Evolutionary conservation across 2,888 invertebrate species (phyloP).

Genomic region (Platycheirus albimanus): DNA sequence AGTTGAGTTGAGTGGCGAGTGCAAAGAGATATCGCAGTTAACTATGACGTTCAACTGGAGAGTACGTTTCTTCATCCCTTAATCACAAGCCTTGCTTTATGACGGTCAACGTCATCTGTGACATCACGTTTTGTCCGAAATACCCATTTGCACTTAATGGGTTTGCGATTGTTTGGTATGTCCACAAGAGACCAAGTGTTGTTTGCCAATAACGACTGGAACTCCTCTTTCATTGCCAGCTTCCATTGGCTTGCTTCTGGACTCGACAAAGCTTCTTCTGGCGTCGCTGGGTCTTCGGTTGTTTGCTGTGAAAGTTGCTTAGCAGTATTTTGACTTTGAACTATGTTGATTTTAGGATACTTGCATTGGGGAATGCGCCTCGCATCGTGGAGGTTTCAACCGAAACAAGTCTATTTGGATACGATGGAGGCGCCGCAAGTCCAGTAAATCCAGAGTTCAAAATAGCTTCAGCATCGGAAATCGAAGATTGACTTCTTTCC

Average conservation of each 20-base stretch:
- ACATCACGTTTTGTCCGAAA: no score
- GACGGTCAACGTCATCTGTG: constrained; percentile 21
- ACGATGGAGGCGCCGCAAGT: constrained; percentile 4
- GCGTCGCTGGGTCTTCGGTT: constrained; percentile 14
- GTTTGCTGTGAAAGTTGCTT: neutral
- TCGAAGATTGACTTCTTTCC: neutral
- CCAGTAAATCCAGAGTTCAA: neutral
- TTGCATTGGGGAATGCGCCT: no score
- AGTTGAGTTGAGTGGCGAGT: no score
- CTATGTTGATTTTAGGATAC: neutral
- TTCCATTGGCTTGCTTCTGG: constrained; percentile 1
- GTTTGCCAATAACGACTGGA: no score
- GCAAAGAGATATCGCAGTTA: no score
- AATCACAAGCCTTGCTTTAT: constrained; percentile 7
- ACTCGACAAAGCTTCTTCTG: constrained; percentile 12
- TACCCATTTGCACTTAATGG: constrained; percentile 19
- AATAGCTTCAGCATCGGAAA: neutral
- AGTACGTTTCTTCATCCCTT: no score
- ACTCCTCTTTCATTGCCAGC: no score
- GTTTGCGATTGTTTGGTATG: constrained; percentile 1
- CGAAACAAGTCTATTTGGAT: neutral
- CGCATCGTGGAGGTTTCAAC: no score
- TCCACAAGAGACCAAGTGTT: constrained; percentile 36
- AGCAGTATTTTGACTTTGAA: constrained; percentile 9
- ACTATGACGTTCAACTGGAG: no score